Base-by-base conservation (phyloP, 2,888 invertebrate genomes). In the Thysanoteuthis rhombus region DNA sequence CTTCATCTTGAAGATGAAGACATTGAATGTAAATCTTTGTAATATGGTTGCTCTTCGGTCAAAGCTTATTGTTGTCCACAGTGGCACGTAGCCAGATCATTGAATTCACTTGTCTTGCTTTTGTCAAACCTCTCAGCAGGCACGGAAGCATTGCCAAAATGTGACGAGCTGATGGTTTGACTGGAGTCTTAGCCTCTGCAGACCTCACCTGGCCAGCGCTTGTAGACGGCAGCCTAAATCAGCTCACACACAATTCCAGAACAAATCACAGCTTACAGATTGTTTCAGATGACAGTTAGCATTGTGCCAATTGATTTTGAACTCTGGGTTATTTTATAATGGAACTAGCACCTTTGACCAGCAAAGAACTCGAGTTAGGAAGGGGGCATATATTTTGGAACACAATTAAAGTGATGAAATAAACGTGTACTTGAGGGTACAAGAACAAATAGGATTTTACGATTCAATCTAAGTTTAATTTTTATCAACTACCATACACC, bases 11-110 rank as follows among this genome's bases (percentile, higher is more conserved):
- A 75, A n/a, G 75, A 75, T n/a, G 75, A 36, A 75, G 75, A 75
- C 75, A 75, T 75, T 75, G n/a, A 75, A 75, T n/a, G 75, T 75
- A 75, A 75, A 75, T 75, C 75, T 75, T 75, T 75, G 75, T 75
- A 75, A 75, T 36, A 75, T 75, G 75, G 75, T 75, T 75, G 75
- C 75, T n/a, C 75, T 75, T 75, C 19, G n/a, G 75, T 75, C 75
- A 36, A 36, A n/a, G n/a, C 75, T 75, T 75, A 75, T 75, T 75
- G 75, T 75, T n/a, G 75, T 75, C 75, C n/a, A n/a, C n/a, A 3
- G 75, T 75, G 75, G 75, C 75, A 75, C 75, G 19, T 75, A 36
- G 75, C 75, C 75, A 75, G n/a, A n/a, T n/a, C 75, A 75, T 75
- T 36, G 75, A 75, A 75, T 75, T 36, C 75, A n/a, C 75, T 75